These are phyloP conservation scores for Boloria euphrosyne DNA, from an alignment of 2,888 invertebrate genomes.

Conservation along the genomic window DNA sequence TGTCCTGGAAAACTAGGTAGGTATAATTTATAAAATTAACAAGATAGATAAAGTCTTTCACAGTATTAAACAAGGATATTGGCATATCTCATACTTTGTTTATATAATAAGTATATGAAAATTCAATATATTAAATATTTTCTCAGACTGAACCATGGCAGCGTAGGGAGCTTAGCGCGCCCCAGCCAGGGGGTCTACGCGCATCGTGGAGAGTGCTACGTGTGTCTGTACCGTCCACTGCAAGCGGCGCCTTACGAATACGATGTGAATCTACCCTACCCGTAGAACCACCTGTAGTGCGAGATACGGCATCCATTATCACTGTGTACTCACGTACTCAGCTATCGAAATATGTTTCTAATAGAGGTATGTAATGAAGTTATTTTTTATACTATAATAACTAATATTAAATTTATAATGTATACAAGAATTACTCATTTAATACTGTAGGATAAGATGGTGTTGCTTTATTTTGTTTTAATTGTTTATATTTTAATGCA, in stretches of 20 bases:
- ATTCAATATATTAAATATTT: conserved; percentile 23
- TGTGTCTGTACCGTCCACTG: conserved; percentile 61
- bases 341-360: conserved; percentile 73
- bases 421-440: too few species aligned
- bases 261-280: conserved; percentile 67
- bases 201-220: conserved; percentile 69
- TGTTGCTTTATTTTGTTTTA: too few species aligned
- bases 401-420: too few species aligned
- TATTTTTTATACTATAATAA: too few species aligned
- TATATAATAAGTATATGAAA: too few species aligned
- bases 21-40: too few species aligned
- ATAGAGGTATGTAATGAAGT: conserved; percentile 52
- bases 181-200: conserved; percentile 65
- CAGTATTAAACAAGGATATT: too few species aligned
- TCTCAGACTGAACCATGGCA: conserved; percentile 72
- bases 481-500: too few species aligned
- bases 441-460: too few species aligned
- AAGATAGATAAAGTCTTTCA: too few species aligned
- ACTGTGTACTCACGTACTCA: conserved; percentile 71
- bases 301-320: conserved; percentile 60
- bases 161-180: conserved; percentile 62
- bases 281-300: conserved; percentile 69
- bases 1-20: too few species aligned
- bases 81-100: too few species aligned
- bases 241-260: conserved; percentile 67